Conservation (phyloP, 1,140 invertebrate genomes). For the Whitmania pigra region DNA sequence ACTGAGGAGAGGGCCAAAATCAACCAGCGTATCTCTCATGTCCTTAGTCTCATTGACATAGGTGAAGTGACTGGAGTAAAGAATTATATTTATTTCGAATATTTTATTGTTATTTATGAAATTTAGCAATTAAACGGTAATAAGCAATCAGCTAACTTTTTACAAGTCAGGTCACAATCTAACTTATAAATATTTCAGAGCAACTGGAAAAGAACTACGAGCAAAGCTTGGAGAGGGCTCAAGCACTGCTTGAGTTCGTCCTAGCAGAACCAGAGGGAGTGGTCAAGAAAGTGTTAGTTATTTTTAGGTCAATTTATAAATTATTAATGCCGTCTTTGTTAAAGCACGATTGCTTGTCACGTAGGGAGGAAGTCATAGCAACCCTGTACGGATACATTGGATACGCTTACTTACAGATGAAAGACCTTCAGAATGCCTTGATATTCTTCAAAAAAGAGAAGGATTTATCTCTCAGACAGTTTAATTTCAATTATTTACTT, state of each 20-base stretch:
- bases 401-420: not conserved
- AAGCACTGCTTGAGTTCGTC: not conserved
- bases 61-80: not conserved
- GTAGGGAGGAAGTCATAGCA: constrained; percentile 7
- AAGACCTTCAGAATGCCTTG: not conserved
- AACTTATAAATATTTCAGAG: not conserved
- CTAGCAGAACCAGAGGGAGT: not conserved
- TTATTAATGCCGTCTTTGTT: not conserved
- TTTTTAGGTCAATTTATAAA: not conserved
- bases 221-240: not conserved
- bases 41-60: not conserved
- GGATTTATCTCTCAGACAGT: constrained; percentile 2
- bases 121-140: not conserved
- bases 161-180: too few relatives aligned
- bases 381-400: constrained; percentile 1
- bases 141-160: not conserved
- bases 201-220: not conserved
- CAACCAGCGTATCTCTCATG: not conserved
- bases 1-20: not conserved
- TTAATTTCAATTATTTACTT: not conserved
- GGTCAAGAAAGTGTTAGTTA: constrained; percentile 8
- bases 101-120: not conserved
- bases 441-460: constrained; percentile 10
- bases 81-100: not conserved
- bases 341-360: not conserved